Conservation (phyloP, 2,888 invertebrate genomes). For the Sarcophaga rosellei region DNA sequence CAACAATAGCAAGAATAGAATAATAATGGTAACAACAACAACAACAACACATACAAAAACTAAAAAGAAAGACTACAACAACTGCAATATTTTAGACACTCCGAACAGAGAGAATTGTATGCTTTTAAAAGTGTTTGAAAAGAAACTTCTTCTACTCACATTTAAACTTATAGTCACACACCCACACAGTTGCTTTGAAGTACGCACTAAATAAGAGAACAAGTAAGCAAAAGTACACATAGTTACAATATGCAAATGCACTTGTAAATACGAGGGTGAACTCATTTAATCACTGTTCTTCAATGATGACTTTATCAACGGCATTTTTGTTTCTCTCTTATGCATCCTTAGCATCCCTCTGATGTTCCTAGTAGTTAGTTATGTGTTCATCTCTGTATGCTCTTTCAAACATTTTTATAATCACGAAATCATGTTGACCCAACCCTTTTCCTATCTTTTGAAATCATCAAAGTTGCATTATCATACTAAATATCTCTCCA, state of each 20-base stretch:
- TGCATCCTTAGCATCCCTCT: background rate
- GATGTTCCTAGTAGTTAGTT: too few relatives aligned
- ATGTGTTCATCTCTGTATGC: background rate
- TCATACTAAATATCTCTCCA: background rate
- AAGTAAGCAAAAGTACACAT: background rate
- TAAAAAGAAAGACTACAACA: conserved; percentile 10
- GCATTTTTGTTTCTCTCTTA: too few relatives aligned
- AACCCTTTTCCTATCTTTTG: background rate
- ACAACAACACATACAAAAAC: background rate
- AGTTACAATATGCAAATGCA: conserved; percentile 16
- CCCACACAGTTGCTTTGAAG: background rate
- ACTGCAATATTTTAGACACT: background rate
- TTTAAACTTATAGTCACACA: background rate
- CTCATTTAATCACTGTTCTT: background rate
- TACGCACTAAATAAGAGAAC: background rate
- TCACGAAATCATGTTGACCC: conserved; percentile 18
- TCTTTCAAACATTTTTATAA: background rate
- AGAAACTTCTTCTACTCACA: conserved; percentile 42
- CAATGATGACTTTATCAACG: too few relatives aligned
- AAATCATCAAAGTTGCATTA: background rate
- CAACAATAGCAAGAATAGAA: background rate
- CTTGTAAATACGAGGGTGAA: background rate
- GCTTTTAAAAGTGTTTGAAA: conserved; percentile 36
- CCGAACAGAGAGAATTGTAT: conserved; percentile 2
- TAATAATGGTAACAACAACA: background rate